Base-by-base conservation (phyloP, 2,888 invertebrate genomes). In the Euphydryas editha region DNA sequence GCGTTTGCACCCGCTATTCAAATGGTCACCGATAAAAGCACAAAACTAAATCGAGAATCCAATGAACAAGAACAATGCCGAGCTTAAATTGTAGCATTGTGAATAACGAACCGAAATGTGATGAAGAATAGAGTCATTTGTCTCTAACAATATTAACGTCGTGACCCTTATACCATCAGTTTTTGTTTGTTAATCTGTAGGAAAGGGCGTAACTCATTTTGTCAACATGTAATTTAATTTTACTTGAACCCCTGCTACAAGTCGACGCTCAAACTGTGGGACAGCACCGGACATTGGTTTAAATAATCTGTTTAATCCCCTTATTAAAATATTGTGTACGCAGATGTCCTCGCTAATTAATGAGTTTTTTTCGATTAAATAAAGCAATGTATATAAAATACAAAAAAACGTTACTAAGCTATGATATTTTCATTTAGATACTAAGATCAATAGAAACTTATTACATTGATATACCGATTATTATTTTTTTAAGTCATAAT, bases 121-220 rank as follows among this genome's bases (percentile, higher is more conserved):
- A 73, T 80, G 83, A 88, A 91, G 92, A 91, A 92, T 92, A 82
- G 89, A 91, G 83, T 92, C 87, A 90, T 92, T 92, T 90, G 88
- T 88, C 81, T 87, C 79, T 90, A 91, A 92, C 91, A 88, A 86
- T 85, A 86, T 92, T 91, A 91, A 87, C 83, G 81, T 77, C 79
- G 85, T 89, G 90, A 90, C 91, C 92, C 91, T 87, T 87, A 85
- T 81, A 85, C 86, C 90, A 87, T 88, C 90, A 90, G 86, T 91
- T 92, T 92, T 91, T 92, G 92, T 92, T 92, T 92, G 91, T 92
- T 92, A 92, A 92, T 92, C 90, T 89, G 87, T 87, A 90, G 90
- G 90, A 89, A 89, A 90, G 91, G 92, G 91, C 92, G 92, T 92
- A 88, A 91, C 91, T 92, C 92, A 89, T 91, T 92, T 91, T 89